A percentile compares a stretch with the other conserved stretches of the same genome.
Evolutionary conservation across 2,888 invertebrate species (phyloP).

Genomic region (Mechanitis mazaeus): DNA sequence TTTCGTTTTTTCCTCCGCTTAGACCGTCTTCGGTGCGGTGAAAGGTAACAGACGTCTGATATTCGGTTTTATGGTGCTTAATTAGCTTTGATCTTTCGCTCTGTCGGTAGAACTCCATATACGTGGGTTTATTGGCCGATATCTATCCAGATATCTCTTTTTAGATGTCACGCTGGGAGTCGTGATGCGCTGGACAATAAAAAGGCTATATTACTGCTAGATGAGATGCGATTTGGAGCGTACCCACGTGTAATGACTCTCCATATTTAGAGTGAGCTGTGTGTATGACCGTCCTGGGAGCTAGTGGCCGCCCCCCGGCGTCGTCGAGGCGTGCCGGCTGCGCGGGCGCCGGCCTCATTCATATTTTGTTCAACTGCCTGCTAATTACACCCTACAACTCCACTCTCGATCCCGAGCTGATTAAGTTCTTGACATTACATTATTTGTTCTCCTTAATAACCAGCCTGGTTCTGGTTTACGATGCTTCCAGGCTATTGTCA

Average conservation of each 20-base stretch:
- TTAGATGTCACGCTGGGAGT: constrained; percentile 51
- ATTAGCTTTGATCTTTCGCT: constrained; percentile 68
- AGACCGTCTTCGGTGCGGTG: constrained; percentile 52
- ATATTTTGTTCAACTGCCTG: constrained; percentile 63
- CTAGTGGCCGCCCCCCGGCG: constrained; percentile 42
- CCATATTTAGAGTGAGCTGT: constrained; percentile 33
- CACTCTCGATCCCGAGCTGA: constrained; percentile 50
- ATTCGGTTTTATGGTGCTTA: constrained; percentile 71
- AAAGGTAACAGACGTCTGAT: constrained; percentile 63
- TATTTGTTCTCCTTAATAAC: constrained; percentile 49
- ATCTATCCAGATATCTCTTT: constrained; percentile 55
- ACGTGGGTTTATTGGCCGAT: constrained; percentile 62
- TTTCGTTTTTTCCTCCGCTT: constrained; percentile 49
- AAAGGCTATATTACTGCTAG: constrained; percentile 14
- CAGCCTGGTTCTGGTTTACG: constrained; percentile 24
- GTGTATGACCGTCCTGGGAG: constrained; percentile 38
- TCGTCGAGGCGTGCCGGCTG: constrained; percentile 41
- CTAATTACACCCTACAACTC: constrained; percentile 57
- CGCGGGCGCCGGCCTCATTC: constrained; percentile 57
- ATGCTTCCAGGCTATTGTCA: constrained; percentile 16
- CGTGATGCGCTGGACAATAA: constrained; percentile 25
- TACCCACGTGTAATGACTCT: constrained; percentile 17
- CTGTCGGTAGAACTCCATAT: constrained; percentile 48
- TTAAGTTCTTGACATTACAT: constrained; percentile 62
- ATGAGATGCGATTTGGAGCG: constrained; percentile 17